Evolutionary conservation across 2,113 vertebrate species (phyloP).

Genomic region (Ciconia maguari): DNA sequence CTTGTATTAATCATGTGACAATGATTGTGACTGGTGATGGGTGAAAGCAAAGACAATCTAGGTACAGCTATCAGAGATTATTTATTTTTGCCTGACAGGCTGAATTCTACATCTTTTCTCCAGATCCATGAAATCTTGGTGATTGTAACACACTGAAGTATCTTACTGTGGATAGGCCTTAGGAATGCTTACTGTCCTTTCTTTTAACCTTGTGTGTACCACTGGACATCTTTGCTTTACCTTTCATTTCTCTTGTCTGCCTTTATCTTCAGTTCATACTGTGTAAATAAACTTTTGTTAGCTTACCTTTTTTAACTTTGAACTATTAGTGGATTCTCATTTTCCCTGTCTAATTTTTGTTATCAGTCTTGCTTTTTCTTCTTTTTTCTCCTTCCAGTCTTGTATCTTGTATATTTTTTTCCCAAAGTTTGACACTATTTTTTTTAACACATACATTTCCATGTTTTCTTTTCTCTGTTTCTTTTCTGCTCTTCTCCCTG

Average conservation of each 20-base stretch:
- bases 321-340: not conserved
- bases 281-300: not conserved
- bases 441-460: not conserved
- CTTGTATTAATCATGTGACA: not conserved
- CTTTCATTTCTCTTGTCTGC: not conserved
- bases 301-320: not conserved
- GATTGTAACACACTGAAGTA: not conserved
- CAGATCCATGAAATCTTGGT: not conserved
- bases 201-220: not conserved
- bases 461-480: not conserved
- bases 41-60: not conserved
- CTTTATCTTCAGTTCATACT: not conserved
- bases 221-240: not conserved
- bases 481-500: fast-evolving
- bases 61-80: not conserved
- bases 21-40: not conserved
- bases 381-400: not conserved
- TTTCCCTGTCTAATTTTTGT: not conserved
- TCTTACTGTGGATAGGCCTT: not conserved
- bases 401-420: not conserved
- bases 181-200: not conserved
- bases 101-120: not conserved
- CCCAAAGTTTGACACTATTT: fast-evolving
- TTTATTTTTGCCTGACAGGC: not conserved
- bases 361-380: not conserved